Evolutionary conservation across 2,888 invertebrate species (phyloP).

Genomic region (Dorcus hopei): DNA sequence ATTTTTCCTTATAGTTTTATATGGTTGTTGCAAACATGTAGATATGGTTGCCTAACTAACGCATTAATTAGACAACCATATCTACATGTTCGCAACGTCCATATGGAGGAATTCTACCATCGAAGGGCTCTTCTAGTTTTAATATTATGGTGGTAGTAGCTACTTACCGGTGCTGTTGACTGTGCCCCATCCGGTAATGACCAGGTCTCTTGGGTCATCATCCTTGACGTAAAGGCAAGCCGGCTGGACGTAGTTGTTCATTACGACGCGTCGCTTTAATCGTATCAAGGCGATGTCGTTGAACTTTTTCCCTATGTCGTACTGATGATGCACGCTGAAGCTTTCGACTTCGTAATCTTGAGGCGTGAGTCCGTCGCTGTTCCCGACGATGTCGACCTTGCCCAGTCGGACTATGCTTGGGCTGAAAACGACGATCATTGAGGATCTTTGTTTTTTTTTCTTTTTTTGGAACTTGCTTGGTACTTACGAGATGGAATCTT

Average conservation of each 20-base stretch:
- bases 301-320: constrained; percentile 37
- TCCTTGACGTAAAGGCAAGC: constrained; percentile 49
- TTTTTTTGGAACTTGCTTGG: neutral
- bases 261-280: constrained; percentile 35
- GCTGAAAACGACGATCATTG: too few relatives aligned
- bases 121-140: too few relatives aligned
- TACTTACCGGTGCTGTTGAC: neutral
- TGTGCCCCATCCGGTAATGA: constrained; percentile 52
- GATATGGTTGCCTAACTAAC: too few relatives aligned
- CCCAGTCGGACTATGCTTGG: constrained; percentile 37
- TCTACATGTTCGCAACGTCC: too few relatives aligned
- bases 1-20: too few relatives aligned
- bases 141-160: neutral
- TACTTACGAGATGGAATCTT: constrained; percentile 9
- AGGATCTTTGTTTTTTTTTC: too few relatives aligned
- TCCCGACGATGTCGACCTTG: constrained; percentile 32
- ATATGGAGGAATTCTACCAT: too few relatives aligned
- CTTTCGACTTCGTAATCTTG: constrained; percentile 36
- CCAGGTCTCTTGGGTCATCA: constrained; percentile 34
- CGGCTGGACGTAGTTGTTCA: constrained; percentile 43
- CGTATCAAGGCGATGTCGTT: constrained; percentile 50
- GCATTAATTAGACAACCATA: too few relatives aligned
- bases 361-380: constrained; percentile 31
- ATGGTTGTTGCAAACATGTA: too few relatives aligned
- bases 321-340: constrained; percentile 41